Percentiles rank a stretch among this genome's conserved stretches.
These are phyloP conservation scores for Parapsyche elsis DNA, from an alignment of 1,140 invertebrate genomes.

Conservation along the genomic window DNA sequence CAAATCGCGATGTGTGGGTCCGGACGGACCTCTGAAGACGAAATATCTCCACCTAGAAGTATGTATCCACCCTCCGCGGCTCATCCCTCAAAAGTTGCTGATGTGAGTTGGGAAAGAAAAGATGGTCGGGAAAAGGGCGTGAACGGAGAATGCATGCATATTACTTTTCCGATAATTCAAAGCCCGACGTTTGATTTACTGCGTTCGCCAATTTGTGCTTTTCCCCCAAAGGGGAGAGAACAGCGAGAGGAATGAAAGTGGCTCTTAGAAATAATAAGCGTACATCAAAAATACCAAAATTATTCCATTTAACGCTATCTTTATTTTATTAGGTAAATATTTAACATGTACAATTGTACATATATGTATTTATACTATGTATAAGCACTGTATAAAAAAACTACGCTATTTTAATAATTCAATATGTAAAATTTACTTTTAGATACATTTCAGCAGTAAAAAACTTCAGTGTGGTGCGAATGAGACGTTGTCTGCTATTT, in stretches of 20 bases:
- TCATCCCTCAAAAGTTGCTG: neutral
- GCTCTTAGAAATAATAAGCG: neutral
- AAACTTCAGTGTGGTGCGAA: too few species aligned
- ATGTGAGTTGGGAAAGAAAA: neutral
- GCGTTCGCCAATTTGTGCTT: slow-evolving; percentile 49
- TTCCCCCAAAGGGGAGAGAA: neutral
- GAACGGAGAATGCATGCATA: slow-evolving; percentile 41
- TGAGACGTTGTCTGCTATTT: too few species aligned
- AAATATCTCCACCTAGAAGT: neutral
- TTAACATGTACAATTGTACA: too few species aligned
- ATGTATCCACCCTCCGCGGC: neutral
- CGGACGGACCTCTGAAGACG: neutral
- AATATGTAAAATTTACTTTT: too few species aligned
- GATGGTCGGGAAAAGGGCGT: slow-evolving; percentile 14
- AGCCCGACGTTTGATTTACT: slow-evolving; percentile 53
- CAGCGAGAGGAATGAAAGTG: neutral
- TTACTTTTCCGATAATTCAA: slow-evolving; percentile 55
- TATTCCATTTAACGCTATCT: too few species aligned
- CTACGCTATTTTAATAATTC: too few species aligned
- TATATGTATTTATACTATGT: too few species aligned
- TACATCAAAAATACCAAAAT: too few species aligned
- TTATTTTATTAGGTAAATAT: too few species aligned
- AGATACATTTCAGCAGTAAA: too few species aligned
- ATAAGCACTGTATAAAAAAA: too few species aligned
- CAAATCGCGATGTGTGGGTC: slow-evolving; percentile 7